These are phyloP conservation scores for Alligator sinensis DNA, from an alignment of 2,113 vertebrate genomes.

Conservation along the genomic window DNA sequence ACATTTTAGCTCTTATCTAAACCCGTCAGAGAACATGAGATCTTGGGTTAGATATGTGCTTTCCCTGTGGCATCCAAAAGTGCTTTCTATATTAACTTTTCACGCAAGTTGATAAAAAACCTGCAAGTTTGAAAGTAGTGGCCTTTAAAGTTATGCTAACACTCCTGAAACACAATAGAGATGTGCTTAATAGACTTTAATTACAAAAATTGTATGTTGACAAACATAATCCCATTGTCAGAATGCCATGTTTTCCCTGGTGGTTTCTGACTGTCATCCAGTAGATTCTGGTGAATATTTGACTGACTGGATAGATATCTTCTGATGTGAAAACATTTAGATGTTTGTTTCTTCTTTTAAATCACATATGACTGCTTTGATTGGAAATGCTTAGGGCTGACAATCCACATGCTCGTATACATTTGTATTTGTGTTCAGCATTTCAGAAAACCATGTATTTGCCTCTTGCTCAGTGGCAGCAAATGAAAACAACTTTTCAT, in stretches of 20 bases:
- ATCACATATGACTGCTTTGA: background rate
- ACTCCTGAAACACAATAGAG: background rate
- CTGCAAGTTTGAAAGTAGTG: background rate
- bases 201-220: background rate
- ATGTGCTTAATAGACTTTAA: background rate
- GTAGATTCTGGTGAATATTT: background rate
- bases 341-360: constrained; percentile 35
- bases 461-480: constrained; percentile 11
- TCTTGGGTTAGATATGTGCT: background rate
- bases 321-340: constrained; percentile 15
- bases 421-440: constrained; percentile 38
- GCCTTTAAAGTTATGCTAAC: background rate
- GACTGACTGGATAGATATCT: background rate
- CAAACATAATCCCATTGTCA: background rate
- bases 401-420: background rate
- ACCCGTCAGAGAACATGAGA: background rate
- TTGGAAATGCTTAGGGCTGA: constrained; percentile 35
- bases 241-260: background rate
- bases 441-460: constrained; percentile 48
- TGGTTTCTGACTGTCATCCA: background rate
- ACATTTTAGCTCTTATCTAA: background rate
- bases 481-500: background rate
- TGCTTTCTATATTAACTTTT: background rate
- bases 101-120: background rate
- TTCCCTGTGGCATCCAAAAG: background rate